Evolutionary conservation across 2,113 vertebrate genomes (phyloP), one percentile per base, ranked within the genome.

Genomic region (Tricholaema leucomelas): DNA sequence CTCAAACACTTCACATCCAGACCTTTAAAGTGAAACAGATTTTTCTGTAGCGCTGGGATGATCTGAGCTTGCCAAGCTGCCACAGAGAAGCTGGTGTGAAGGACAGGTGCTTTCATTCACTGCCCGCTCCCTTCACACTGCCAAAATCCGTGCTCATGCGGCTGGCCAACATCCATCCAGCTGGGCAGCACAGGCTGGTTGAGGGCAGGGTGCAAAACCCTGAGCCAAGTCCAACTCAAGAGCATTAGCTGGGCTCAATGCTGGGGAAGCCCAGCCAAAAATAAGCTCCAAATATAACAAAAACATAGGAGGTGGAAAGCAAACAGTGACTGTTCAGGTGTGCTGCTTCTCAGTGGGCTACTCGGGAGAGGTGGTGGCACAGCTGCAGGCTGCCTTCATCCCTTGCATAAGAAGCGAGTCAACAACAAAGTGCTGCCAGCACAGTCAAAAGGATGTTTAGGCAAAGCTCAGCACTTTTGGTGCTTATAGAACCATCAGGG

Each of bases 381-480:
- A 56, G 66, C 85, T 60, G 46, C 6, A 67, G 36, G 2, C 23
- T 64, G 75, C 55, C 54, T 36, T 48, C 58, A 36, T 7, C 42
- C 0, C 0, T 33, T 17, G 17, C 13, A 3, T 28, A 2, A 2
- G 16, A 60, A 56, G n/a, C 2, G 3, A 63, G 33, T 25, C 64
- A 21, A 64, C 72, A 77, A 40, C 16, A 64, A 80, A 73, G 52
- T 2, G 0, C 59, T 42, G 50, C 15, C 12, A 71, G 50, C 48
- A 42, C 23, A 24, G 35, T 31, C 8, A 2, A 33, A 42, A 64
- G n/a, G 60, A 15, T 24, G 8, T 61, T 82, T 50, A 31, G 65
- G 28, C 23, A 59, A 65, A 88, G 16, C 23, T 79, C 55, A 30
- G 40, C 35, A 12, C 33, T 69, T 33, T 27, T 33, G 56, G 5